phyloP scores from a whole-genome alignment of 1,140 invertebrate species.

The Dreissena rostriformis region DNA sequence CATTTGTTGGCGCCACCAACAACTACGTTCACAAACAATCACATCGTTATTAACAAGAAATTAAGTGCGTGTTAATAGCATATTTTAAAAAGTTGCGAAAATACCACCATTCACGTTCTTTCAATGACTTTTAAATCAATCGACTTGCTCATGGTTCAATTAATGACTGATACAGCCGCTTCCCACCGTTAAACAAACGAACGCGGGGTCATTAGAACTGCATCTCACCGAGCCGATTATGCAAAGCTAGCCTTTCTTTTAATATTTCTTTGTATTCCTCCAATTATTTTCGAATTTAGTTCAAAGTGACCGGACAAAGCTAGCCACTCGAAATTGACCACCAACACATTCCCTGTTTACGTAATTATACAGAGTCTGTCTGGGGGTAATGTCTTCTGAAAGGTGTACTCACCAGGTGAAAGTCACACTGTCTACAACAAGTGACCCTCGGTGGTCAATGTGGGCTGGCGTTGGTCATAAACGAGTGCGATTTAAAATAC shows the following conservation, averaged over 20 bases:
- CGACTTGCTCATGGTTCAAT: too few species aligned
- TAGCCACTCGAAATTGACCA: constrained; percentile 17
- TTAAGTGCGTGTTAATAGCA: too few species aligned
- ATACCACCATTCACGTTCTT: too few species aligned
- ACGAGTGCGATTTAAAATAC: background rate
- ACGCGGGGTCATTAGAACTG: background rate
- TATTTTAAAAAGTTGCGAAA: too few species aligned
- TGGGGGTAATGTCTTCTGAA: constrained; percentile 3
- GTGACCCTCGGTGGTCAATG: constrained; percentile 27
- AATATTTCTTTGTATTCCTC: constrained; percentile 2
- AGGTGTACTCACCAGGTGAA: constrained; percentile 38
- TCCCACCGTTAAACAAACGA: background rate
- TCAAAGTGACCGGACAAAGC: constrained; percentile 21
- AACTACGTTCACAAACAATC: too few species aligned
- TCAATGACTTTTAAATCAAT: too few species aligned
- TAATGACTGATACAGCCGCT: too few species aligned
- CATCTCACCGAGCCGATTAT: background rate
- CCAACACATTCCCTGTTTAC: constrained; percentile 12
- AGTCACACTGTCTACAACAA: constrained; percentile 42
- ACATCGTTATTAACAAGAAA: too few species aligned
- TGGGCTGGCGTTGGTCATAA: constrained; percentile 13
- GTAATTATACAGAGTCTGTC: constrained; percentile 29
- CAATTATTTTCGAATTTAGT: constrained; percentile 39
- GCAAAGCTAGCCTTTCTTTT: constrained; percentile 24
- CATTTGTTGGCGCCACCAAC: too few species aligned